Percentiles rank a stretch among this genome's conserved stretches.
Conservation (phyloP, 2,888 invertebrate species). For the Ophioninae sp. region DNA sequence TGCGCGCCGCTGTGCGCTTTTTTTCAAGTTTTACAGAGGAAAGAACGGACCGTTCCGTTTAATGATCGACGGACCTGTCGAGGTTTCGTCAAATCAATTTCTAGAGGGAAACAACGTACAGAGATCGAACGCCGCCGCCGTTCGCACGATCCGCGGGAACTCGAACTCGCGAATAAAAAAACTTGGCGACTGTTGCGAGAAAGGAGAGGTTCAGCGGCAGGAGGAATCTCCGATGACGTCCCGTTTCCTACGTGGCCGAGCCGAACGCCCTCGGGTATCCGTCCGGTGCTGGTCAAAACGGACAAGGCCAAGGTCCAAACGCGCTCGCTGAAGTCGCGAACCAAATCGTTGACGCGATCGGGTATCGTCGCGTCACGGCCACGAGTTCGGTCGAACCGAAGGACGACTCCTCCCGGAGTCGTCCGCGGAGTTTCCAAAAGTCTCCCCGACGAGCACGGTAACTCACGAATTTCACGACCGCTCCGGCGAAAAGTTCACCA, state of each 20-base stretch:
- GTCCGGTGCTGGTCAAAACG: conserved; percentile 8
- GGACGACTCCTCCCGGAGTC: neutral
- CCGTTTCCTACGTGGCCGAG: neutral
- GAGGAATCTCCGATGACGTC: neutral
- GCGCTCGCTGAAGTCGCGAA: conserved; percentile 33
- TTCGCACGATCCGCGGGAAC: too few relatives aligned
- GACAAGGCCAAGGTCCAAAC: conserved; percentile 9
- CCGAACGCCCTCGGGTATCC: conserved; percentile 7
- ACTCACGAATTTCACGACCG: neutral
- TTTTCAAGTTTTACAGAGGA: too few relatives aligned
- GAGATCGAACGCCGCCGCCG: too few relatives aligned
- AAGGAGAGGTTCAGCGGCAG: neutral
- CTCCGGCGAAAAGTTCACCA: too few relatives aligned
- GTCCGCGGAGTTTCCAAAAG: neutral
- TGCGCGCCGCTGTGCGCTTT: too few relatives aligned
- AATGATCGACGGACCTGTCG: too few relatives aligned
- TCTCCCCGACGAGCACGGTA: neutral
- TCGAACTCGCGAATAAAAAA: conserved; percentile 4
- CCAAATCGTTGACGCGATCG: conserved; percentile 16
- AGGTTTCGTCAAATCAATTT: too few relatives aligned
- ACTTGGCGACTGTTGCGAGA: neutral
- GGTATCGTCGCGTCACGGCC: neutral
- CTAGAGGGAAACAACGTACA: too few relatives aligned
- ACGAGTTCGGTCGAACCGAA: neutral
- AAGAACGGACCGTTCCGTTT: too few relatives aligned